These are phyloP conservation scores for Ruditapes philippinarum DNA, from an alignment of 1,140 invertebrate genomes.

Conservation along the genomic window DNA sequence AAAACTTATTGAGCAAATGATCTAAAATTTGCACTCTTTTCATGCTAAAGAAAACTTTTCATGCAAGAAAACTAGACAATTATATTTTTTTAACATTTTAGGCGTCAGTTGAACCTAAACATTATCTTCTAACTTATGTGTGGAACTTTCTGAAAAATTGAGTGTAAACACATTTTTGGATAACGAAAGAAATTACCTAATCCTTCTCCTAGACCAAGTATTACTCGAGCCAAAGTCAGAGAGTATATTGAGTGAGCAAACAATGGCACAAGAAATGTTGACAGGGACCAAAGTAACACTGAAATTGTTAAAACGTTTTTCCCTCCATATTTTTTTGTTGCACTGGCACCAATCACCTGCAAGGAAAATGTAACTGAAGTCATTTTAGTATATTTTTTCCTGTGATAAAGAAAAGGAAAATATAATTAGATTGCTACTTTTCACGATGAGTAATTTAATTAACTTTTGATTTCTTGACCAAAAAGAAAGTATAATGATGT, in stretches of 20 bases:
- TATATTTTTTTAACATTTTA: neutral
- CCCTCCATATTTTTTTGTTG: constrained; percentile 91
- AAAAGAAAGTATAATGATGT: too few species aligned
- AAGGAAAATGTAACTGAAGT: too few species aligned
- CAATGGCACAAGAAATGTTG: constrained; percentile 91
- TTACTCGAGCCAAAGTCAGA: constrained; percentile 90
- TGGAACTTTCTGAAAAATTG: too few species aligned
- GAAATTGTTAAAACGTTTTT: constrained; percentile 91
- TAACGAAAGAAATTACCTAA: constrained; percentile 88
- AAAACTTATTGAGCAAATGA: too few species aligned
- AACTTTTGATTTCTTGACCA: too few species aligned
- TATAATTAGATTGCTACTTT: too few species aligned
- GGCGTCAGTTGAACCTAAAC: neutral
- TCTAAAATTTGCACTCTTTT: too few species aligned
- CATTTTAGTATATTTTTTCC: too few species aligned
- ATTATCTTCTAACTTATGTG: neutral
- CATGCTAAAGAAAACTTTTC: too few species aligned
- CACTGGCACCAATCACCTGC: constrained; percentile 91
- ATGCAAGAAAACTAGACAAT: neutral
- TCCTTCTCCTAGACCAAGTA: constrained; percentile 93
- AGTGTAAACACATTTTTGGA: too few species aligned
- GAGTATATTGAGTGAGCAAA: constrained; percentile 90
- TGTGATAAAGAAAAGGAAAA: too few species aligned
- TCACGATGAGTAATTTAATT: too few species aligned
- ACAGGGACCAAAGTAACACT: constrained; percentile 92